Conservation (phyloP, 2,113 vertebrate species). For the Pithys albifrons region DNA sequence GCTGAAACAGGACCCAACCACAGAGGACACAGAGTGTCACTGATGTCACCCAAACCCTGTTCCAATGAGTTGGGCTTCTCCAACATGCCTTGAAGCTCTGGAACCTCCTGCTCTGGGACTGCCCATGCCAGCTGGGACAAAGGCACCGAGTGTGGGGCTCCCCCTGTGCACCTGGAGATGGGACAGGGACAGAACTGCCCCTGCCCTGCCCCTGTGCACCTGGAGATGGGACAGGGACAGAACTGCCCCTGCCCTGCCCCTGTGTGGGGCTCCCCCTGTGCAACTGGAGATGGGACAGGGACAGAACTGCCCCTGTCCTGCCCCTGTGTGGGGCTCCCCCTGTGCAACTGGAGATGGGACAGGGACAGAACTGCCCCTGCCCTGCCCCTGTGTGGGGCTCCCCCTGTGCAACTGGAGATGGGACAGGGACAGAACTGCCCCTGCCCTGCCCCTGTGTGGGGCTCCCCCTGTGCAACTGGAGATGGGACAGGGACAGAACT, state of each 20-base stretch:
- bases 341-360: accelerated
- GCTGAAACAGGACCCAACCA: neutral
- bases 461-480: accelerated
- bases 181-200: no score
- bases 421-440: no score
- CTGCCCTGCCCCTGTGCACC: accelerated
- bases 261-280: no score
- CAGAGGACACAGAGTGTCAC: neutral
- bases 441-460: no score
- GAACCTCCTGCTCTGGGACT: neutral
- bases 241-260: neutral
- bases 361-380: neutral
- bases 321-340: no score
- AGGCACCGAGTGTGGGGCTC: accelerated
- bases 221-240: neutral
- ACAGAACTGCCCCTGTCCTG: no score
- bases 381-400: no score
- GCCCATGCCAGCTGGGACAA: neutral
- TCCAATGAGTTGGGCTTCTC: neutral
- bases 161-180: accelerated
- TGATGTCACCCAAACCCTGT: neutral
- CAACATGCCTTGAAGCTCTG: accelerated
- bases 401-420: no score
- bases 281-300: no score
- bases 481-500: neutral